A percentile compares a stretch with the other conserved stretches of the same genome.
These are phyloP conservation scores for Cheilosia variabilis DNA, from an alignment of 2,888 invertebrate genomes.

Conservation along the genomic window DNA sequence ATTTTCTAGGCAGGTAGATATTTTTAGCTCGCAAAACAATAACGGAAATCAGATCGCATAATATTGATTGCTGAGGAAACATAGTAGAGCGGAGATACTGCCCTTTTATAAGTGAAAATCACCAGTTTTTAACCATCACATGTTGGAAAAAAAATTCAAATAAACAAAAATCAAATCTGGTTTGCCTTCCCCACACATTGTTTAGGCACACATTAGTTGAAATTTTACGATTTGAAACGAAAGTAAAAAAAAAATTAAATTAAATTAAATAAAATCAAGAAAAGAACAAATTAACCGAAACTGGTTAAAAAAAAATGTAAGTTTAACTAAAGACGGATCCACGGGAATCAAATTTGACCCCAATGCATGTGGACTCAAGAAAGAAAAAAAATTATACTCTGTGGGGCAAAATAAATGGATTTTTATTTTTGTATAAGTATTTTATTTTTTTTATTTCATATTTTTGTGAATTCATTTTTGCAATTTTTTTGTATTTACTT, in stretches of 20 bases:
- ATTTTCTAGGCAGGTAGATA: conserved; percentile 33
- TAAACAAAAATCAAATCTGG: conserved; percentile 4
- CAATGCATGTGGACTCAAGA: conserved; percentile 2
- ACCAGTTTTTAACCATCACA: conserved; percentile 34
- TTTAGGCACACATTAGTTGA: conserved; percentile 36
- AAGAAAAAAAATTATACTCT: conserved; percentile 24
- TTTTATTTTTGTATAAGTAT: conserved; percentile 55
- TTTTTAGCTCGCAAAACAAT: conserved; percentile 56
- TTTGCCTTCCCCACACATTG: conserved; percentile 28
- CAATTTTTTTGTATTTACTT: conserved; percentile 71
- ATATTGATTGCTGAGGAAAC: conserved; percentile 51
- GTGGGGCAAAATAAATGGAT: conserved; percentile 36
- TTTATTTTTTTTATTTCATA: conserved; percentile 44
- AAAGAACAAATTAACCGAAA: conserved; percentile 30
- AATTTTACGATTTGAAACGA: conserved; percentile 45
- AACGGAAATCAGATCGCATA: conserved; percentile 65
- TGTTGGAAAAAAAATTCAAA: conserved; percentile 10
- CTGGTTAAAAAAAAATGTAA: conserved; percentile 16
- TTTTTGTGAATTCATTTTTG: conserved; percentile 63
- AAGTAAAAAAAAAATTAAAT: conserved; percentile 2
- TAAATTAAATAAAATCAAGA: conserved; percentile 23
- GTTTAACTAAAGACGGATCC: conserved; percentile 8
- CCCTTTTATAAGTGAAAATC: conserved; percentile 33
- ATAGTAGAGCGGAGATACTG: conserved; percentile 32
- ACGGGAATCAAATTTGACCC: conserved; percentile 6